phyloP scores from a whole-genome alignment of 2,888 invertebrate genomes.

The Platynereis dumerilii region DNA sequence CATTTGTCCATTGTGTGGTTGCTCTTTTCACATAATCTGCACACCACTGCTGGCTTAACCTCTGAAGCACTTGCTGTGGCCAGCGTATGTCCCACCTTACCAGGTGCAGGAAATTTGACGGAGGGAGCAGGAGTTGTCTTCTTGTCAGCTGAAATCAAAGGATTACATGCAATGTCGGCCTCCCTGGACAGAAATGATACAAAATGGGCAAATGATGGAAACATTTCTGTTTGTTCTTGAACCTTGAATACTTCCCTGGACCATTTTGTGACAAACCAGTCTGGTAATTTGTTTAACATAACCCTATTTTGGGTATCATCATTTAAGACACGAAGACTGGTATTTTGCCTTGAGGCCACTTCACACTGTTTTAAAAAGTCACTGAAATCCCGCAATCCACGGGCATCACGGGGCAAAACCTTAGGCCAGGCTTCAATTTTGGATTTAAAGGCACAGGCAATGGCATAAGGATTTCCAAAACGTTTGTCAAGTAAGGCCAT shows the following conservation, averaged over 20 bases:
- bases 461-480: neutral
- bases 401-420: neutral
- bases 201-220: neutral
- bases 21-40: no score
- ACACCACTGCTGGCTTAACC: neutral
- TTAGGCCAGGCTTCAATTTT: constrained; percentile 4
- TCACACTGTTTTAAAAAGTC: constrained; percentile 2
- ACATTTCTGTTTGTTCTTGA: neutral
- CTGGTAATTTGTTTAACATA: neutral
- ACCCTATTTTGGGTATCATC: neutral
- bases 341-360: neutral
- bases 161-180: neutral
- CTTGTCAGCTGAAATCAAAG: neutral
- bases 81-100: no score
- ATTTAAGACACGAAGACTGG: neutral
- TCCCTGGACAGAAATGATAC: neutral
- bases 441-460: neutral
- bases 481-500: neutral
- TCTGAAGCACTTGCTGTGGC: neutral
- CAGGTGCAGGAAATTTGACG: no score
- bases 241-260: neutral
- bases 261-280: neutral
- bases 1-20: no score
- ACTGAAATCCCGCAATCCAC: neutral
- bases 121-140: neutral